Evolutionary conservation across 2,888 invertebrate species (phyloP), one percentile per base, ranked within the genome.

Genomic region (Himalopsyche anomala): DNA sequence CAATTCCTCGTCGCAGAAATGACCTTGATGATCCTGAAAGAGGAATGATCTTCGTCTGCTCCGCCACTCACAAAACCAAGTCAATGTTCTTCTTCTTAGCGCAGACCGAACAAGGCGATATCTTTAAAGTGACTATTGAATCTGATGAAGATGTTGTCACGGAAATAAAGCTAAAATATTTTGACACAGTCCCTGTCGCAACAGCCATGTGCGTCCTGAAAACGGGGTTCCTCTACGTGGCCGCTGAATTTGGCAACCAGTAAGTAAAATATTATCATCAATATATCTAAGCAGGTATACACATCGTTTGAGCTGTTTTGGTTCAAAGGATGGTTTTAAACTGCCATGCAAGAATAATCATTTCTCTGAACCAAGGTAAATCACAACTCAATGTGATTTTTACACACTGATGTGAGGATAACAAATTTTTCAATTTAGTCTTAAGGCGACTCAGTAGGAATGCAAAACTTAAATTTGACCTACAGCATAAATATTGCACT

Each of bases 231-330:
- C 93, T 99, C 28, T 99, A 99, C 93, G 97, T 99, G 12, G 99
- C 99, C 1, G 97, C 98, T 45, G 99, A 99, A 93, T 99, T 99
- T 95, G 99, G 99, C 90, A 99, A 99, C 93, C 99, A 99, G 98
- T 99, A 94, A 97, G 99, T 97, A 88, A 28, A 40, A 56, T 51
- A 36, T 36, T 28, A 74, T 45, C n/a, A 15, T 45, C 81, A 36
- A n/a, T 81, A 42, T 40, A 1, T 42, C 28, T 62, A 11, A 82
- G 55, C 74, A 80, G 42, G 74, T 80, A 54, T 84, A 45, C 54
- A 45, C 42, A 80, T 84, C 62, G 19, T 28, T 62, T 40, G 69
- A 40, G 15, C 74, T 74, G 19, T 11, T 19, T 4, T 36, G 74
- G 74, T 28, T 74, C 74, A 74, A 74, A 15, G 74, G 74, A 74